Evolutionary conservation across 2,797 vertebrate genomes (phyloP).

Genomic region (Pterois miles): DNA sequence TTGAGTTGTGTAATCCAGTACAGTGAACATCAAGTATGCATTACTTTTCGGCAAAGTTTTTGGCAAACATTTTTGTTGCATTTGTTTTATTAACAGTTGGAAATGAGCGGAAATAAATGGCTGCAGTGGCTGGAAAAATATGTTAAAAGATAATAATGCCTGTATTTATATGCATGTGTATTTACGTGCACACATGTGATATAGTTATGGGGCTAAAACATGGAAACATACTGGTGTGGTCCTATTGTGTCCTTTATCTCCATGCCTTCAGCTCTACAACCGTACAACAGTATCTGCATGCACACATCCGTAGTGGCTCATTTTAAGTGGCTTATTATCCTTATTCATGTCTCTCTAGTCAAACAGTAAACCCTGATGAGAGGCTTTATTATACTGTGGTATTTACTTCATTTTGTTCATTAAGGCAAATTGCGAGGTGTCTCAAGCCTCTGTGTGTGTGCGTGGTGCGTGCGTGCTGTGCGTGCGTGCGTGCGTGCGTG

Average conservation of each 20-base stretch:
- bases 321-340: constrained; percentile 7
- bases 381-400: constrained; percentile 15
- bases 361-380: constrained; percentile 10
- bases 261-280: not conserved
- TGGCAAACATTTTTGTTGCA: not conserved
- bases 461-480: too few relatives aligned
- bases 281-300: not conserved
- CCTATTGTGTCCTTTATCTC: not conserved
- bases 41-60: not conserved
- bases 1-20: not conserved
- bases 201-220: not conserved
- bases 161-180: not conserved
- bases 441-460: constrained; percentile 28
- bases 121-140: not conserved
- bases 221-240: not conserved
- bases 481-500: constrained; percentile 39
- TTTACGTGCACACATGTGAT: not conserved
- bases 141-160: not conserved
- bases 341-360: constrained; percentile 7
- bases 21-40: not conserved
- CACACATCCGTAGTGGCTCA: constrained; percentile 2
- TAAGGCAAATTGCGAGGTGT: constrained; percentile 51
- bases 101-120: not conserved
- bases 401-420: constrained; percentile 62
- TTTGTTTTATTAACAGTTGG: not conserved